Conservation (phyloP, 2,888 invertebrate species). For the Geotrupes spiniger region DNA sequence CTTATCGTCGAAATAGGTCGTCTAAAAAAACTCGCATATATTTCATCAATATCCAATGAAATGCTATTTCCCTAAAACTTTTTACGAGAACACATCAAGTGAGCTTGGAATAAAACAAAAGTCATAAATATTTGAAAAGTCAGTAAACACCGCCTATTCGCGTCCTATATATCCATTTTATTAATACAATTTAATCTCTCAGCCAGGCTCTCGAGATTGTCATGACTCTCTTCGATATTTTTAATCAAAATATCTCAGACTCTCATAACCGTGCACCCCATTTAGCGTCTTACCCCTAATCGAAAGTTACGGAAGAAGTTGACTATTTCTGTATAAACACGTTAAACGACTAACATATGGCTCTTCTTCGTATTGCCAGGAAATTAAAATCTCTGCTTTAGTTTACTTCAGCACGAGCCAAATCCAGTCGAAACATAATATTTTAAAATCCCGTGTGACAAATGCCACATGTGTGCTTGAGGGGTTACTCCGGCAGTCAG, state of each 20-base stretch:
- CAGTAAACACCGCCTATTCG: conserved; percentile 27
- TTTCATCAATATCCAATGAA: conserved; percentile 30
- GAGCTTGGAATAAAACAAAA: conserved; percentile 25
- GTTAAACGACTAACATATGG: conserved; percentile 13
- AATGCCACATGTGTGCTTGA: conserved; percentile 28
- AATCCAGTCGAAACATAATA: conserved; percentile 42
- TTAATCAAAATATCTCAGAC: conserved; percentile 25
- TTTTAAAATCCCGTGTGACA: conserved; percentile 39
- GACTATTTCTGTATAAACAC: conserved; percentile 4
- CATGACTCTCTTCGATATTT: conserved; percentile 25
- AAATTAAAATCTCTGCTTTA: conserved; percentile 41
- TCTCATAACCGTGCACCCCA: conserved; percentile 24
- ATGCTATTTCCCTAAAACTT: conserved; percentile 30
- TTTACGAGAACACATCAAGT: conserved; percentile 24
- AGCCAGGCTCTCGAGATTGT: conserved; percentile 25
- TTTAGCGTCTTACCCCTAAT: conserved; percentile 23
- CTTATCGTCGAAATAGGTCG: conserved; percentile 28
- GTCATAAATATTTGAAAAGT: conserved; percentile 32
- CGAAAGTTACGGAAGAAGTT: conserved; percentile 12
- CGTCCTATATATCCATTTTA: conserved; percentile 22
- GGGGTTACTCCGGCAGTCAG: conserved; percentile 14
- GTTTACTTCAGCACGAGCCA: conserved; percentile 44
- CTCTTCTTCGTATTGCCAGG: conserved; percentile 16
- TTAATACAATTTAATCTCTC: conserved; percentile 28
- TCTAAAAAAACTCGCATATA: conserved; percentile 30